Evolutionary conservation across 2,797 vertebrate genomes (phyloP).

Genomic region (Steatocranus sp.): DNA sequence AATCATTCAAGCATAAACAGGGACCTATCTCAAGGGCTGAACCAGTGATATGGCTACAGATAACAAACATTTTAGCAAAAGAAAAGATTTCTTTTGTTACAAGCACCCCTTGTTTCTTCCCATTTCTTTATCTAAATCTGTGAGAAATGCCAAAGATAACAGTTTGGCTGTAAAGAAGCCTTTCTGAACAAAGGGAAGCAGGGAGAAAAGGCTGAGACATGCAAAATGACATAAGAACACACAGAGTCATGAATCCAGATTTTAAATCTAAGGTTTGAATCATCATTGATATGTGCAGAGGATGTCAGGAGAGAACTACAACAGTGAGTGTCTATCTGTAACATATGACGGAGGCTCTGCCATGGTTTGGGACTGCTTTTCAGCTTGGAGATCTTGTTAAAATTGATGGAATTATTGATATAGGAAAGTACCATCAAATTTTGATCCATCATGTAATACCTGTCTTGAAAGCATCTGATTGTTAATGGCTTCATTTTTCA

Average conservation of each 20-base stretch:
- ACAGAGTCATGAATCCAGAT: not conserved
- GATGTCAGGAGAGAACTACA: not conserved
- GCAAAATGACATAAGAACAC: not conserved
- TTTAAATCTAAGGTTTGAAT: not conserved
- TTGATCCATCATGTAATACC: not conserved
- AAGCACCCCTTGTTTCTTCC: not conserved
- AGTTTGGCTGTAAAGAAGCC: not conserved
- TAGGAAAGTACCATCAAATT: not conserved
- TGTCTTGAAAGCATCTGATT: not conserved
- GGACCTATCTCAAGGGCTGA: not conserved
- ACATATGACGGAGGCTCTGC: not conserved
- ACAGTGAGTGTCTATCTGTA: not conserved
- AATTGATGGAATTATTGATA: not conserved
- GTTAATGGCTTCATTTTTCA: not conserved
- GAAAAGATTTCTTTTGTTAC: not conserved
- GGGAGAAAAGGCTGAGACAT: not conserved
- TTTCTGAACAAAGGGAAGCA: not conserved
- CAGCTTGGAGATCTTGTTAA: not conserved
- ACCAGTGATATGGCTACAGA: not conserved
- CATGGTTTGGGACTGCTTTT: not conserved
- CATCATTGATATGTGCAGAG: not conserved
- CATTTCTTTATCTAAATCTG: not conserved
- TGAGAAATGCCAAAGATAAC: not conserved
- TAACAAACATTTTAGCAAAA: not conserved
- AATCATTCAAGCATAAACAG: not conserved